Conservation (phyloP, 2,113 vertebrate genomes). For the Poecile atricapillus region DNA sequence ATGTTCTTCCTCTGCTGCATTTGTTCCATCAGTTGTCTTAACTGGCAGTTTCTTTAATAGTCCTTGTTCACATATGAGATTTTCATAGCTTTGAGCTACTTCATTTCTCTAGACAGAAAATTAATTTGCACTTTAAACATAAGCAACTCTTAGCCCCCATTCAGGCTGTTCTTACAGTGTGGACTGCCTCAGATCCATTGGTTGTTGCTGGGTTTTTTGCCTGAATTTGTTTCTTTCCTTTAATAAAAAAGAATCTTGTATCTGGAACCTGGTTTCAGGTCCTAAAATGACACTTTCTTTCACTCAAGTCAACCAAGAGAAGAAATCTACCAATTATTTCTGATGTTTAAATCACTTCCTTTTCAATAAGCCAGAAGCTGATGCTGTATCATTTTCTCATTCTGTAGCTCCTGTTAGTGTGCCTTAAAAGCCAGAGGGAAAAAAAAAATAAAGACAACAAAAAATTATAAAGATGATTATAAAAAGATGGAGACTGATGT, state of each 20-base stretch:
- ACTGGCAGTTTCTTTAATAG: conserved; percentile 34
- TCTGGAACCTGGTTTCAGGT: neutral
- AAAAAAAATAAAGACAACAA: neutral
- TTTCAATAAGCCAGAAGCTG: neutral
- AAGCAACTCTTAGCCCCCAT: conserved; percentile 10
- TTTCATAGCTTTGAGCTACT: conserved; percentile 50
- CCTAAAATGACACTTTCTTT: conserved; percentile 21
- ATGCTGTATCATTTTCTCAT: neutral
- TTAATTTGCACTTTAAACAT: conserved; percentile 60
- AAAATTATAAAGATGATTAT: neutral
- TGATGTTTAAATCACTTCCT: conserved; percentile 22
- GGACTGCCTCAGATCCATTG: neutral
- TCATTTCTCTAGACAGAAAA: conserved; percentile 40
- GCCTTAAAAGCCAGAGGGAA: neutral
- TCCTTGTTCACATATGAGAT: neutral
- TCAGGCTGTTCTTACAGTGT: neutral
- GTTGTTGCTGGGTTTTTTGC: neutral
- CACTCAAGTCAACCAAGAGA: neutral
- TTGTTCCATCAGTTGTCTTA: conserved; percentile 32
- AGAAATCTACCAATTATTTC: conserved; percentile 11
- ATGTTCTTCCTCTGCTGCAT: neutral
- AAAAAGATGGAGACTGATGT: neutral
- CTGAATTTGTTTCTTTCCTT: neutral
- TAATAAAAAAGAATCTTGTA: neutral
- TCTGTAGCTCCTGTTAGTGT: neutral